Conservation (phyloP, 37 sponge, comb jelly and placozoan genomes). For the Diacarnus erythraeanus region DNA sequence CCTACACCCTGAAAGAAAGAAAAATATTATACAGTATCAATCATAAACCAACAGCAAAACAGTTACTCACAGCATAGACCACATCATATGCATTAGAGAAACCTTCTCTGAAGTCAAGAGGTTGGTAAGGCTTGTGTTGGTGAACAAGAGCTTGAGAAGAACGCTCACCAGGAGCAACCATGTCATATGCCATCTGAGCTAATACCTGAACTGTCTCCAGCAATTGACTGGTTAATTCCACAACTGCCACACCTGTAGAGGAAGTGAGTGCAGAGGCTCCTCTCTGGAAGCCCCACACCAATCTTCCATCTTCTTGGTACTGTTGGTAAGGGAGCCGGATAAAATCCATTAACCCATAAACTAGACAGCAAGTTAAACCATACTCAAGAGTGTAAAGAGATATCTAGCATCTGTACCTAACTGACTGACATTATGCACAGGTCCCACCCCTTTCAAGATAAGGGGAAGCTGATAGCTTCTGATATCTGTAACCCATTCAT, state of each 20-base stretch:
- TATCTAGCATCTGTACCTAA: slow-evolving; percentile 52
- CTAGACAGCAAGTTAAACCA: slow-evolving; percentile 23
- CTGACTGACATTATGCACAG: slow-evolving; percentile 87
- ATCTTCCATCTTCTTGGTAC: slow-evolving; percentile 94
- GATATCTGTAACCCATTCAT: slow-evolving; percentile 81
- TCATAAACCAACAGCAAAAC: neutral
- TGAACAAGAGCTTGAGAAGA: neutral
- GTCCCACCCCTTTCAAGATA: slow-evolving; percentile 91
- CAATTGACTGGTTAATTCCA: slow-evolving; percentile 81
- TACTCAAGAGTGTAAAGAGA: slow-evolving; percentile 8
- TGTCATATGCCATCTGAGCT: slow-evolving; percentile 78
- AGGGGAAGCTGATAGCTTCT: slow-evolving; percentile 75
- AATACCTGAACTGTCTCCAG: slow-evolving; percentile 73
- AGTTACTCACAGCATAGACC: slow-evolving; percentile 56
- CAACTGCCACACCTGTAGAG: slow-evolving; percentile 85
- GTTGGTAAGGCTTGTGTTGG: slow-evolving; percentile 55
- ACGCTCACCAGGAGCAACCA: slow-evolving; percentile 48
- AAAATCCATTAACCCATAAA: slow-evolving; percentile 84
- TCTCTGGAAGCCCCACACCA: slow-evolving; percentile 88
- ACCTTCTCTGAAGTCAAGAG: slow-evolving; percentile 88
- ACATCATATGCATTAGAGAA: slow-evolving; percentile 85
- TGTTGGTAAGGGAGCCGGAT: slow-evolving; percentile 94
- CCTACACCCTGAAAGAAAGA: slow-evolving; percentile 66
- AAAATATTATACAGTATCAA: neutral
- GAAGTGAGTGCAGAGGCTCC: slow-evolving; percentile 89